Evolutionary conservation across 2,113 vertebrate genomes (phyloP).

Genomic region (Ictalurus punctatus): DNA sequence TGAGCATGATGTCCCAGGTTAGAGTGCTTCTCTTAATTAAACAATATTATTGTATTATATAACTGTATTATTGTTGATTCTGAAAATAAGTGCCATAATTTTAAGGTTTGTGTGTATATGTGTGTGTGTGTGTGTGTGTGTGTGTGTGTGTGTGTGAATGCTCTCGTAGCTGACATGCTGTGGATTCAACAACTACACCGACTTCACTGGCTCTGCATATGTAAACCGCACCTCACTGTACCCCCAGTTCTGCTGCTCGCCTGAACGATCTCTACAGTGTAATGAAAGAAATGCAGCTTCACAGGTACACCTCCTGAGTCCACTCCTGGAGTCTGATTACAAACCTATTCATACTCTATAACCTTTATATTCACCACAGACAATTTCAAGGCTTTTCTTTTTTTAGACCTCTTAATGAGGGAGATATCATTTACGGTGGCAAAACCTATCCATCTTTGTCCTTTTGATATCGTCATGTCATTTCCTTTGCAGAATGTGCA

Average conservation of each 20-base stretch:
- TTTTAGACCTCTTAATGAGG: background rate
- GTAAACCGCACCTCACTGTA: background rate
- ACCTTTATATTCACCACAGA: background rate
- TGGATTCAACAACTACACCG: slow-evolving; percentile 70
- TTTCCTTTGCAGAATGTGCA: slow-evolving; percentile 44
- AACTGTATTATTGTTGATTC: background rate
- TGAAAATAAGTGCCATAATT: background rate
- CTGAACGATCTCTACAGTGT: background rate
- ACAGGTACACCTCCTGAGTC: slow-evolving; percentile 16
- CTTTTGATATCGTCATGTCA: background rate
- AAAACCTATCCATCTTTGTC: background rate
- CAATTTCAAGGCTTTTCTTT: background rate
- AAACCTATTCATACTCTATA: background rate
- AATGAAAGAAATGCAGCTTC: fast-evolving
- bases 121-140: no score
- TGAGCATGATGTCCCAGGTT: no score
- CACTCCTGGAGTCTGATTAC: background rate
- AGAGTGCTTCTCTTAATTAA: background rate
- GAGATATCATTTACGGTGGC: background rate
- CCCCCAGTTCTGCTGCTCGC: slow-evolving; percentile 63
- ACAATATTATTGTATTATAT: background rate
- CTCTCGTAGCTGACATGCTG: slow-evolving; percentile 69
- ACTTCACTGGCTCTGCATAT: slow-evolving; percentile 67
- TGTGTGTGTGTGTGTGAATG: background rate
- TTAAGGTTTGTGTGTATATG: no score